Evolutionary conservation across 37 sponge, comb jelly and placozoan species (phyloP).

Genomic region (Cliona cf. orientalis): DNA sequence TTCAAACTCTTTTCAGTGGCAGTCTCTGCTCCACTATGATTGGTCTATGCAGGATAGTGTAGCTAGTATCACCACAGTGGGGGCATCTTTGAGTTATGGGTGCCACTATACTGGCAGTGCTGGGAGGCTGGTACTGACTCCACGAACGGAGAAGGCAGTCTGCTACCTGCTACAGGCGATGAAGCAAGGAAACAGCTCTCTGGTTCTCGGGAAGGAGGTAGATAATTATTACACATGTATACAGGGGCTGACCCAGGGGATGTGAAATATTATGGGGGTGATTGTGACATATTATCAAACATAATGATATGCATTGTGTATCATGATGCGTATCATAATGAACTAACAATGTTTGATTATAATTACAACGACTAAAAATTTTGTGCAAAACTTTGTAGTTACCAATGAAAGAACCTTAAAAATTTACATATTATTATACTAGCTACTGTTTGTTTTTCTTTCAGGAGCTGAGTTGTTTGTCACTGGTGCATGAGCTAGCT

Average conservation of each 20-base stretch:
- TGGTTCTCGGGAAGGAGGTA: slow-evolving; percentile 41
- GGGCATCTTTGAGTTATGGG: slow-evolving; percentile 22
- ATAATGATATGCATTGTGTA: too few relatives aligned
- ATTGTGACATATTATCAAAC: too few relatives aligned
- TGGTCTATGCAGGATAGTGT: slow-evolving; percentile 19
- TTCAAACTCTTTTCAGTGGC: slow-evolving; percentile 32
- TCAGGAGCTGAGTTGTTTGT: slow-evolving; percentile 22
- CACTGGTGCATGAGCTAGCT: slow-evolving; percentile 33
- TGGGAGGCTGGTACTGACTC: slow-evolving; percentile 10
- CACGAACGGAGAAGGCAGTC: slow-evolving; percentile 20
- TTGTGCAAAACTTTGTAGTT: too few relatives aligned
- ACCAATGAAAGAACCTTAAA: too few relatives aligned
- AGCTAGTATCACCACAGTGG: slow-evolving; percentile 14
- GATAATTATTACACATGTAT: too few relatives aligned
- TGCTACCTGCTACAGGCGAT: slow-evolving; percentile 39
- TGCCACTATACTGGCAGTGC: slow-evolving; percentile 34
- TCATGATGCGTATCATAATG: too few relatives aligned
- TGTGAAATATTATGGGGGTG: too few relatives aligned
- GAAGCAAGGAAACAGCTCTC: background rate
- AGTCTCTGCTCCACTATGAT: slow-evolving; percentile 30
- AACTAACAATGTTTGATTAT: too few relatives aligned
- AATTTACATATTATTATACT: background rate
- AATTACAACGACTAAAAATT: too few relatives aligned
- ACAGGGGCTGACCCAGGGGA: too few relatives aligned
- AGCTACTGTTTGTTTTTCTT: background rate